Conservation (phyloP, 2,888 invertebrate genomes). For the Drosophila acutilabella region DNA sequence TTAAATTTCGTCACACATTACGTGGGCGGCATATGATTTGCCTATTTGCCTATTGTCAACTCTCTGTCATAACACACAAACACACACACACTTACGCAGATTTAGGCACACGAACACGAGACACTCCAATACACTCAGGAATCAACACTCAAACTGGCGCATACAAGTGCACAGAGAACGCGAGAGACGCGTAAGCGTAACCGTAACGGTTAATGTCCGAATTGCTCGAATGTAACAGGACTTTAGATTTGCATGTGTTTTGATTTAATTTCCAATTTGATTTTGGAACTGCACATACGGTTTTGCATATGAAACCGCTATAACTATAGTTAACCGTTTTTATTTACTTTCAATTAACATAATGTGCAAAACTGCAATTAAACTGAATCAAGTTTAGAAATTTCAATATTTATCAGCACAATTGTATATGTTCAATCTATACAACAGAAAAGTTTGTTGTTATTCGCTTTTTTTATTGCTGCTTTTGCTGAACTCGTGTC, state of each 20-base stretch:
- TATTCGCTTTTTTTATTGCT: constrained; percentile 44
- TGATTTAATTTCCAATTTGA: constrained; percentile 77
- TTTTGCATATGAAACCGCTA: constrained; percentile 77
- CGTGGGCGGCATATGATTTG: constrained; percentile 77
- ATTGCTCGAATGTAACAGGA: constrained; percentile 43
- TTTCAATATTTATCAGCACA: constrained; percentile 20
- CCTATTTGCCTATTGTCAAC: constrained; percentile 73
- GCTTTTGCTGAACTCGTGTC: constrained; percentile 48
- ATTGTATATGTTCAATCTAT: constrained; percentile 33
- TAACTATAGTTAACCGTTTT: constrained; percentile 40
- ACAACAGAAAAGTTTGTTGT: constrained; percentile 33
- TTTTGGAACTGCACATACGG: constrained; percentile 53
- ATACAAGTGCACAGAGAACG: constrained; percentile 5
- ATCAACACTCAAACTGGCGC: neutral
- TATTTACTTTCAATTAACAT: constrained; percentile 35
- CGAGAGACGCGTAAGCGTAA: constrained; percentile 11
- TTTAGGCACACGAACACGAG: constrained; percentile 1
- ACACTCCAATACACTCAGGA: constrained; percentile 12
- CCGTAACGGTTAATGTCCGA: constrained; percentile 74
- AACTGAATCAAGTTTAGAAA: constrained; percentile 29
- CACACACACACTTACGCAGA: neutral
- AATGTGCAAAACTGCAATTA: constrained; percentile 15
- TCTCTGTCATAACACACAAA: constrained; percentile 47
- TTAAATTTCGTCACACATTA: constrained; percentile 82
- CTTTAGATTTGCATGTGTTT: constrained; percentile 59